These are phyloP conservation scores for Vireo altiloquus DNA, from an alignment of 2,113 vertebrate genomes.

Conservation along the genomic window DNA sequence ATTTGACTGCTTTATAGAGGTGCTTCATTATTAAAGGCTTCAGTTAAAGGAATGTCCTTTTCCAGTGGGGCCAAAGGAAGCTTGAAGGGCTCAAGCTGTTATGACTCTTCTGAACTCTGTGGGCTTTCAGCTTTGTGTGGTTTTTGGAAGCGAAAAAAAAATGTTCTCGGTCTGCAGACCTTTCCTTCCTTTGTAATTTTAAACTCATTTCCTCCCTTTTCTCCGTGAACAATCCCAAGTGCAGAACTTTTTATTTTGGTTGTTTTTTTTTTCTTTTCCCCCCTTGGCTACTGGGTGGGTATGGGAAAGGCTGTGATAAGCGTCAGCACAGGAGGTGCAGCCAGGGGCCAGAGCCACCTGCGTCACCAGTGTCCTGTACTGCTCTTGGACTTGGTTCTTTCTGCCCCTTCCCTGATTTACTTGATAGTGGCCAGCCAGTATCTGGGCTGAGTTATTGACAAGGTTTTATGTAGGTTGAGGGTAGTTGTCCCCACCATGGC, in stretches of 20 bases:
- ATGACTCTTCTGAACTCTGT: neutral
- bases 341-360: neutral
- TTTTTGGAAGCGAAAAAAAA: neutral
- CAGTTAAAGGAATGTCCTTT: neutral
- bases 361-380: neutral
- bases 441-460: neutral
- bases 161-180: neutral
- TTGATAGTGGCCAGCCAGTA: neutral
- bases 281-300: fast-evolving
- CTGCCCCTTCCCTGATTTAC: neutral
- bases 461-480: neutral
- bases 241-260: neutral
- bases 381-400: fast-evolving
- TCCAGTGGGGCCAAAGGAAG: neutral
- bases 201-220: constrained; percentile 34
- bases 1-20: neutral
- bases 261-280: neutral
- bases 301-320: neutral
- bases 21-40: neutral
- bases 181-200: constrained; percentile 45
- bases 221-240: neutral
- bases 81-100: neutral
- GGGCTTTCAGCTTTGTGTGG: neutral
- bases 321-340: neutral
- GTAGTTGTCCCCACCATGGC: neutral